Conservation (phyloP, 2,888 invertebrate genomes). For the Epirrita christyi region DNA sequence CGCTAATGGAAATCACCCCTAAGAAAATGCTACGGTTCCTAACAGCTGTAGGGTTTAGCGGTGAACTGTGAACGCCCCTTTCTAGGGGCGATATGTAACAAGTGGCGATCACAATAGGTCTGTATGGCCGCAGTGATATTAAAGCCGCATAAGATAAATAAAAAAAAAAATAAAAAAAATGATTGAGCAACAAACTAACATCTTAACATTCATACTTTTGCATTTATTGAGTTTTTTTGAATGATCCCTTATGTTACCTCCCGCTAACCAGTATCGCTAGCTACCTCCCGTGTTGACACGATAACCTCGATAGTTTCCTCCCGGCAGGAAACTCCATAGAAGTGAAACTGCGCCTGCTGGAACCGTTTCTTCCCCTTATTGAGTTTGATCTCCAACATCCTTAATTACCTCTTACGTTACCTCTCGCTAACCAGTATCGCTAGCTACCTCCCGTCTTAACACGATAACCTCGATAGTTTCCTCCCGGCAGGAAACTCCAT, state of each 20-base stretch:
- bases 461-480: constrained; percentile 82
- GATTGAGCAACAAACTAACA: too few relatives aligned
- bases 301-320: constrained; percentile 82
- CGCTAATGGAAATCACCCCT: too few relatives aligned
- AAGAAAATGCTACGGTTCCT: too few relatives aligned
- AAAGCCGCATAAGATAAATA: too few relatives aligned
- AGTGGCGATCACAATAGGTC: too few relatives aligned
- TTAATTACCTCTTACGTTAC: constrained; percentile 42
- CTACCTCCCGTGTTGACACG: constrained; percentile 53
- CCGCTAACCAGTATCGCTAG: constrained; percentile 67
- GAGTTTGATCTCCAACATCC: constrained; percentile 6
- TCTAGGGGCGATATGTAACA: too few relatives aligned
- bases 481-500: constrained; percentile 85
- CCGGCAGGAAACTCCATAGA: constrained; percentile 86
- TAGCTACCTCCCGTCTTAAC: constrained; percentile 56
- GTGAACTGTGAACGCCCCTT: too few relatives aligned
- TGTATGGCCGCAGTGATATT: too few relatives aligned
- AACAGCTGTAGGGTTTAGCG: too few relatives aligned
- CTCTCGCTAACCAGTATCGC: constrained; percentile 62
- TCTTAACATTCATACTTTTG: too few relatives aligned
- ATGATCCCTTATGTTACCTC: constrained; percentile 39
- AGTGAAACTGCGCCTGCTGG: constrained; percentile 91
- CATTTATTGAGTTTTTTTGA: too few relatives aligned
- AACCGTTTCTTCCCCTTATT: constrained; percentile 40
- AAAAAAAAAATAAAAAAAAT: too few relatives aligned